phyloP scores from a whole-genome alignment of 2,888 invertebrate species.

The Deilephila porcellus region DNA sequence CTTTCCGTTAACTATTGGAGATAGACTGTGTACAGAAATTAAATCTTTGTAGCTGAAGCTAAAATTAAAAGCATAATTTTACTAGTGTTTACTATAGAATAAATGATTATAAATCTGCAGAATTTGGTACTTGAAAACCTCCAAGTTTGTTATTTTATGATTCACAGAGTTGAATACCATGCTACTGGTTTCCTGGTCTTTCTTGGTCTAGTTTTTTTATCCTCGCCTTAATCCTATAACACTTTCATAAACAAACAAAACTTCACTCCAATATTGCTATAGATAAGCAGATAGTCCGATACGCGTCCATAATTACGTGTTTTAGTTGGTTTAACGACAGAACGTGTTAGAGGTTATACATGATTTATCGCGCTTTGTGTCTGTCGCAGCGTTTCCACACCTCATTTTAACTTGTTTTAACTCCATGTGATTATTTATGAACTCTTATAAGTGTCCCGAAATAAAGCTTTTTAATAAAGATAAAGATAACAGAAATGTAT shows the following conservation, averaged over 20 bases:
- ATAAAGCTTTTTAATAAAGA: neutral
- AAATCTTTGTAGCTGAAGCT: no score
- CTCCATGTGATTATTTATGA: conserved; percentile 9
- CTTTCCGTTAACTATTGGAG: no score
- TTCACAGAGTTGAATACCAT: no score
- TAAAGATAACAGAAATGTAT: neutral
- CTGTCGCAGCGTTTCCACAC: conserved; percentile 18
- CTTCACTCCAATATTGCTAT: neutral
- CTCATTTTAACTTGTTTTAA: conserved; percentile 20
- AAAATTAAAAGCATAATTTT: no score
- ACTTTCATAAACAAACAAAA: neutral
- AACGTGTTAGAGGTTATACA: conserved; percentile 1
- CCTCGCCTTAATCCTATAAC: no score
- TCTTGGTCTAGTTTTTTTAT: no score
- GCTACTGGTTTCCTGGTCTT: no score
- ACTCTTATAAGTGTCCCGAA: neutral
- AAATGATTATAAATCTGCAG: no score
- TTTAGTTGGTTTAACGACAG: conserved; percentile 25
- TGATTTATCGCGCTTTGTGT: conserved; percentile 24
- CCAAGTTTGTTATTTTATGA: no score
- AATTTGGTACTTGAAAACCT: no score
- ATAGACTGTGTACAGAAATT: no score
- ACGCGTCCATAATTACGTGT: conserved; percentile 19
- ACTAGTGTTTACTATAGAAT: no score
- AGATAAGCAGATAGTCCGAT: conserved; percentile 14